A percentile compares a stretch with the other conserved stretches of the same genome.
Conservation (phyloP, 2,888 invertebrate genomes). For the Dioctria linearis region DNA sequence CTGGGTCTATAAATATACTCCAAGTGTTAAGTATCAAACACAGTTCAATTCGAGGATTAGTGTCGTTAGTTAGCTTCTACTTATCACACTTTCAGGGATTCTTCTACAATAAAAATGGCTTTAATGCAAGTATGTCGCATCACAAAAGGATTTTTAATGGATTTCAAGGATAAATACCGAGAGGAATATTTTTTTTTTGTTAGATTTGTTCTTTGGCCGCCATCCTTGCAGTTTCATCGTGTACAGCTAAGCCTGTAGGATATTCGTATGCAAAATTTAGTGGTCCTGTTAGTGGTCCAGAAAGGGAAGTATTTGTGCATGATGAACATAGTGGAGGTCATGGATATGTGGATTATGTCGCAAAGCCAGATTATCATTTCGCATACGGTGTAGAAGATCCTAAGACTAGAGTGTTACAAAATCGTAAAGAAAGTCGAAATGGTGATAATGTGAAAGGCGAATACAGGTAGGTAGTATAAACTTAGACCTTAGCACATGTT, state of each 20-base stretch:
- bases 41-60: slow-evolving; percentile 45
- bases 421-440: slow-evolving; percentile 80
- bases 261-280: slow-evolving; percentile 82
- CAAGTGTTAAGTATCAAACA: slow-evolving; percentile 18
- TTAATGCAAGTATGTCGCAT: slow-evolving; percentile 40
- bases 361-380: slow-evolving; percentile 83
- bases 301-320: slow-evolving; percentile 66
- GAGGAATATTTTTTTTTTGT: slow-evolving; percentile 19
- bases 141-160: background rate
- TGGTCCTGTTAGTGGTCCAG: slow-evolving; percentile 82
- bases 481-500: background rate
- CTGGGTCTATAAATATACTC: slow-evolving; percentile 49
- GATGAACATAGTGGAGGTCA: slow-evolving; percentile 69
- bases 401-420: slow-evolving; percentile 80
- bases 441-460: slow-evolving; percentile 82
- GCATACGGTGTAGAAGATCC: slow-evolving; percentile 85
- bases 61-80: slow-evolving; percentile 23
- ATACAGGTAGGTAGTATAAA: slow-evolving; percentile 72
- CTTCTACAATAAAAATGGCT: slow-evolving; percentile 21
- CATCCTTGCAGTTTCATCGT: background rate
- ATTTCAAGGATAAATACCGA: slow-evolving; percentile 31
- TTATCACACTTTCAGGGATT: slow-evolving; percentile 13
- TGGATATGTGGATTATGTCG: slow-evolving; percentile 79
- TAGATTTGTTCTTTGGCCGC: slow-evolving; percentile 25
- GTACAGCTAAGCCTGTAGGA: slow-evolving; percentile 71